Conservation (phyloP, 2,797 vertebrate species). For the Syngnathus rostellatus region DNA sequence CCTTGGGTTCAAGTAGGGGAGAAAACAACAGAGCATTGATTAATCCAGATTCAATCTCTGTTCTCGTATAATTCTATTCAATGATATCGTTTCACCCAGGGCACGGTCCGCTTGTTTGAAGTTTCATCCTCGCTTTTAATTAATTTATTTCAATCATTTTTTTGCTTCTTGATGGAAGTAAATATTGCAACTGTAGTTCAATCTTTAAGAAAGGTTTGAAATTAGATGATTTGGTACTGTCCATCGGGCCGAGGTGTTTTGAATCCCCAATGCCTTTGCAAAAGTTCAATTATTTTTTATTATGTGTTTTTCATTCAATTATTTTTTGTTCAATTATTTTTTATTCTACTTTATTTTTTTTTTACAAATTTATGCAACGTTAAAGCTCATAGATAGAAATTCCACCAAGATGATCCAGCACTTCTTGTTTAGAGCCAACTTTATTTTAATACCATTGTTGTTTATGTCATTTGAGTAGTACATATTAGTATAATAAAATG, state of each 20-base stretch:
- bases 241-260: no score
- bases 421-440: background rate
- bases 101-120: conserved; percentile 46
- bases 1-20: conserved; percentile 66
- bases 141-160: conserved; percentile 23
- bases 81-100: conserved; percentile 65
- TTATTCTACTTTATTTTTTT: no score
- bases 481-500: conserved; percentile 9
- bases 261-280: no score
- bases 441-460: background rate
- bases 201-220: background rate
- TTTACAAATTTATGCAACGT: background rate
- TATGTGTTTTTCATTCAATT: no score
- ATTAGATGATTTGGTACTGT: background rate
- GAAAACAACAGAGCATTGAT: conserved; percentile 65
- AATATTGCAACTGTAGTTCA: background rate
- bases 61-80: conserved; percentile 59
- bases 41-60: conserved; percentile 63
- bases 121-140: conserved; percentile 49
- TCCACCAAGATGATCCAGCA: background rate
- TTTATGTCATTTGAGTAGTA: conserved; percentile 9
- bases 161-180: background rate
- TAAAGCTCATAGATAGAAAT: conserved; percentile 2
- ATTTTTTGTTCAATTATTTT: no score
- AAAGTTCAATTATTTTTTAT: no score